These are phyloP conservation scores for Aleiodes alternator DNA, from an alignment of 2,888 invertebrate species.

Conservation along the genomic window DNA sequence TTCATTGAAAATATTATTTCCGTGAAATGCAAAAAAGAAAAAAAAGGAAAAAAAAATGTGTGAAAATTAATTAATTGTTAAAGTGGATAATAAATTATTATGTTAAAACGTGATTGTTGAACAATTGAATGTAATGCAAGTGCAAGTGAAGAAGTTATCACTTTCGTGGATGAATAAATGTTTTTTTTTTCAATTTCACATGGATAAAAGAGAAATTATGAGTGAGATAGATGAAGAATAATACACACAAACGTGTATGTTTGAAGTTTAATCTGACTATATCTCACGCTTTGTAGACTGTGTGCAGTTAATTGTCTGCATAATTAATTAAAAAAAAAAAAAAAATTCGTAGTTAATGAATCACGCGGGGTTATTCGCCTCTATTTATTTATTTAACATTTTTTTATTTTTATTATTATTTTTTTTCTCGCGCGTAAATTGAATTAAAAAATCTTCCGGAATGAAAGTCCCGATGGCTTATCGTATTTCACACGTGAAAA, in stretches of 20 bases:
- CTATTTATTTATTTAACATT: not conserved
- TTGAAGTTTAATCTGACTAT: slow-evolving; percentile 46
- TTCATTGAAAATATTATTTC: too few species aligned
- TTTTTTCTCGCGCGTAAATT: not conserved
- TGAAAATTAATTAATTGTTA: too few species aligned
- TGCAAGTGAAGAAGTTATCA: not conserved
- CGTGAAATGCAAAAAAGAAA: too few species aligned
- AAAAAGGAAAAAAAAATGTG: too few species aligned
- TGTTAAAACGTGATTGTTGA: too few species aligned
- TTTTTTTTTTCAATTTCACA: slow-evolving; percentile 1
- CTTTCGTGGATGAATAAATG: slow-evolving; percentile 3
- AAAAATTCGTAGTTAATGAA: slow-evolving; percentile 39
- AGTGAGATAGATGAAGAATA: slow-evolving; percentile 3
- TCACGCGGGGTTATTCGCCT: slow-evolving; percentile 11
- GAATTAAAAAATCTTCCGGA: not conserved
- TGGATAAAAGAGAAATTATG: slow-evolving; percentile 1
- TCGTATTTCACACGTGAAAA: too few species aligned
- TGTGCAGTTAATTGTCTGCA: slow-evolving; percentile 52
- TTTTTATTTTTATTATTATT: not conserved
- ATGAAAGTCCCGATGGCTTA: too few species aligned
- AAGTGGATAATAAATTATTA: not conserved
- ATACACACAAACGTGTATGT: slow-evolving; percentile 1
- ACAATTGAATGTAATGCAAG: too few species aligned
- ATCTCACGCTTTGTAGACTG: slow-evolving; percentile 50
- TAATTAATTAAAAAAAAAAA: slow-evolving; percentile 48